Evolutionary conservation across 53 echinoderm and acorn worm genomes (phyloP).

Genomic region (Glandiceps talaboti): DNA sequence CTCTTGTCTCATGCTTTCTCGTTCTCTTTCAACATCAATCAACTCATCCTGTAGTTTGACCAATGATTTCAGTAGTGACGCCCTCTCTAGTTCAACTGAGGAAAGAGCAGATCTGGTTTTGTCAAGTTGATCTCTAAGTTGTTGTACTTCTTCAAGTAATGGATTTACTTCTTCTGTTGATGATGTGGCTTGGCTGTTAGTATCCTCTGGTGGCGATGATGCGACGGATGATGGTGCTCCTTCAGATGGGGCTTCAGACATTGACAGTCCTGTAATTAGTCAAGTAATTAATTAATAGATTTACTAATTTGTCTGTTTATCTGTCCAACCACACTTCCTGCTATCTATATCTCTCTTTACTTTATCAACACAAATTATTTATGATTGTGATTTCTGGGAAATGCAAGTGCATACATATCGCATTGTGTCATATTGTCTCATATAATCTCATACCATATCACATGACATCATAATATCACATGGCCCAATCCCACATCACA

Average conservation of each 20-base stretch:
- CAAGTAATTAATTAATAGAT: no score
- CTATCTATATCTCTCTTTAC: no score
- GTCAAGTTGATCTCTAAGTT: conserved; percentile 28
- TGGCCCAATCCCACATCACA: no score
- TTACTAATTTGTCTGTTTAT: no score
- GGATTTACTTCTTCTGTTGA: neutral
- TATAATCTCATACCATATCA: no score
- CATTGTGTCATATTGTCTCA: no score
- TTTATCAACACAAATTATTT: no score
- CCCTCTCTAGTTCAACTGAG: conserved; percentile 75
- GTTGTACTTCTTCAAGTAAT: conserved; percentile 2
- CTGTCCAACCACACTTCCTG: no score
- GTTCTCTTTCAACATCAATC: conserved; percentile 60
- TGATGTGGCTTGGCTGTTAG: neutral
- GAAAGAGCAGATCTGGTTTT: conserved; percentile 67
- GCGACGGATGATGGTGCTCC: neutral
- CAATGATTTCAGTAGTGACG: conserved; percentile 64
- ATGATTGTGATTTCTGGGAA: no score
- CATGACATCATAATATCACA: no score
- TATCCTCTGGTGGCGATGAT: neutral
- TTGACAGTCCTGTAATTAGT: neutral
- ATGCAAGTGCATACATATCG: no score
- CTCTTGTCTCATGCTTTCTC: conserved; percentile 37
- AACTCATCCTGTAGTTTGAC: conserved; percentile 90
- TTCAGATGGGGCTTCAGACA: neutral